phyloP scores from a whole-genome alignment of 2,888 invertebrate genomes.

The Volucella inanis region DNA sequence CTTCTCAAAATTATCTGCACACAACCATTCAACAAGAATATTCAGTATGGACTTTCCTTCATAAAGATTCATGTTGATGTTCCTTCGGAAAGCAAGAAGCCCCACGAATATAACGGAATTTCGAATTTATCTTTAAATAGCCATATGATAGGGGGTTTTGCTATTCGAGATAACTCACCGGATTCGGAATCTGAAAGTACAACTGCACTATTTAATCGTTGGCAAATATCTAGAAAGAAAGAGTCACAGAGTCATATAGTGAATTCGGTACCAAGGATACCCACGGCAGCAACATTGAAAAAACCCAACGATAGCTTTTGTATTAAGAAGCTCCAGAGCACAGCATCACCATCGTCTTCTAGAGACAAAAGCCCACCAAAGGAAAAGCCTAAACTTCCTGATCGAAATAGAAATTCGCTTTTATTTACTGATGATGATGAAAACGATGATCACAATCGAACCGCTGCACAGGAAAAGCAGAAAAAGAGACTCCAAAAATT shows the following conservation, averaged over 20 bases:
- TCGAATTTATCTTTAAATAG: neutral
- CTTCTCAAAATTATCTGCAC: conserved; percentile 91
- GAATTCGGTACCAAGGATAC: conserved; percentile 26
- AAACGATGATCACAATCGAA: conserved; percentile 33
- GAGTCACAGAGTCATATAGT: conserved; percentile 25
- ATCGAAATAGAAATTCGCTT: conserved; percentile 83
- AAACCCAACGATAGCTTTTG: conserved; percentile 35
- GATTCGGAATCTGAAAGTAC: conserved; percentile 84
- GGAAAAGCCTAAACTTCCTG: conserved; percentile 57
- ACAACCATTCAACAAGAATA: conserved; percentile 93
- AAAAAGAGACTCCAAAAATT: conserved; percentile 82
- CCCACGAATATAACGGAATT: neutral
- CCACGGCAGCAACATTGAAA: conserved; percentile 32
- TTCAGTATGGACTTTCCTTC: conserved; percentile 92
- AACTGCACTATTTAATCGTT: conserved; percentile 79
- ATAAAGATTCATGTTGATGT: conserved; percentile 86
- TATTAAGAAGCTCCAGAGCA: neutral
- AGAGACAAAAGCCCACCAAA: neutral
- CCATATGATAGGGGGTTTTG: conserved; percentile 83
- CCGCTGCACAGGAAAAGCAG: conserved; percentile 82
- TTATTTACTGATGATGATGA: conserved; percentile 84
- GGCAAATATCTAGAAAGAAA: conserved; percentile 77
- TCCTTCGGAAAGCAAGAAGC: conserved; percentile 69
- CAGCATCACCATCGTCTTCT: neutral
- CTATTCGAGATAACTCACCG: conserved; percentile 85